Evolutionary conservation across 2,888 invertebrate species (phyloP), one percentile per base, ranked within the genome.

Genomic region (Rhagonycha lutea): DNA sequence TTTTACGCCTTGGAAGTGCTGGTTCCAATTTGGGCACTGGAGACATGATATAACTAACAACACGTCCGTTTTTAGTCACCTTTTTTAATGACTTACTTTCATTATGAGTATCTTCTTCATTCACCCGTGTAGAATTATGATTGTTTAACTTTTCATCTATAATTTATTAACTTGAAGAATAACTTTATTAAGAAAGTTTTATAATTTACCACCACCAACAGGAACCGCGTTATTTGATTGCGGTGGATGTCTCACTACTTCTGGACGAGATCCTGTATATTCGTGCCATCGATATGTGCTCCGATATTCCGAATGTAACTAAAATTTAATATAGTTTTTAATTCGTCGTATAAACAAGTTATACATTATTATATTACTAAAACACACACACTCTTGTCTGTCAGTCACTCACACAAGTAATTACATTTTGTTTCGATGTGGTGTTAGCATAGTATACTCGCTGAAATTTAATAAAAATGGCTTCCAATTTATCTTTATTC

Each of bases 221-320:
- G 71, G 72, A 71, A 83, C 79, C 65, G 82, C 82, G 63, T 84
- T 85, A 90, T 89, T 90, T 74, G 89, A 91, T 80, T 86, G 85
- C 87, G 83, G 90, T 85, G 90, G 92, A 88, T 83, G 93, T 89
- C 91, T 92, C 89, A 91, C 93, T 89, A 91, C 93, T 89, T 89
- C 92, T 88, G 92, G 94, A 88, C 92, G 90, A 79, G 94, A 93
- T 79, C 93, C 93, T 85, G 95, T 95, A 91, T 94, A 94, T 89
- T 96, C 96, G 92, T 96, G 96, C 96, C 96, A 96, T 92, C 95
- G 93, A 92, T 96, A 96, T 85, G 96, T 96, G 92, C 96, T 96
- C 91, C 96, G 92, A 90, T 96, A 96, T 89, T 96, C 96, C 88
- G 96, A 96, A 90, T 96, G 96, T 91, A 96, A 93, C 95, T 96